Percentiles rank a stretch among this genome's conserved stretches.
Conservation (phyloP, 2,888 invertebrate species). For the Eledone cirrhosa region DNA sequence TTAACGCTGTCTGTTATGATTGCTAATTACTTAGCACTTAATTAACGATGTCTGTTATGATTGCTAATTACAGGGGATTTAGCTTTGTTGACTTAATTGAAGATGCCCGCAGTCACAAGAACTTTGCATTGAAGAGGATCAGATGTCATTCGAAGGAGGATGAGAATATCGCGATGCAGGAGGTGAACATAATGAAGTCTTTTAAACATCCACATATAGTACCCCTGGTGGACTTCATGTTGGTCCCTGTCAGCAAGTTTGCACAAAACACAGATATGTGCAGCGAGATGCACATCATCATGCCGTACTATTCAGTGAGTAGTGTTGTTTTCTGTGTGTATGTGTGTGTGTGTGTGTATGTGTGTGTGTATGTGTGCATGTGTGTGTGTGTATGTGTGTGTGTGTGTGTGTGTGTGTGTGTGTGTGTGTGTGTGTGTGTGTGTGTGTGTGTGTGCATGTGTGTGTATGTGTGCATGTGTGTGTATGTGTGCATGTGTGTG, state of each 20-base stretch:
- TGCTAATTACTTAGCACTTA: too few species aligned
- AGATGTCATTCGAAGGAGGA: constrained; percentile 83
- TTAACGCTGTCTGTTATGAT: too few species aligned
- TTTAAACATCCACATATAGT: constrained; percentile 80
- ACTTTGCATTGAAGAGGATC: constrained; percentile 82
- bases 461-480: too few species aligned
- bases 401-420: too few species aligned
- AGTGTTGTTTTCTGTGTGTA: not conserved
- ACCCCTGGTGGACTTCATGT: constrained; percentile 76
- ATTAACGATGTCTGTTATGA: too few species aligned
- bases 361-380: too few species aligned
- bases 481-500: too few species aligned
- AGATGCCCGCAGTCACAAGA: constrained; percentile 73
- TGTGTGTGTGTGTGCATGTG: too few species aligned
- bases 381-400: too few species aligned
- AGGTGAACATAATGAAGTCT: constrained; percentile 78
- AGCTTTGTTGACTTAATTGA: constrained; percentile 82
- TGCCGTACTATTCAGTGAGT: constrained; percentile 78
- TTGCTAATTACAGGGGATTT: constrained; percentile 86
- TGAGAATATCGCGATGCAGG: constrained; percentile 75
- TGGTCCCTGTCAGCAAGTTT: constrained; percentile 66
- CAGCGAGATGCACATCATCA: constrained; percentile 77
- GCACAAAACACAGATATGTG: constrained; percentile 66
- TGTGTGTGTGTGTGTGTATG: too few species aligned
- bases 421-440: too few species aligned